Conservation (phyloP, 2,113 vertebrate species). For the Chloropsis hardwickii region DNA sequence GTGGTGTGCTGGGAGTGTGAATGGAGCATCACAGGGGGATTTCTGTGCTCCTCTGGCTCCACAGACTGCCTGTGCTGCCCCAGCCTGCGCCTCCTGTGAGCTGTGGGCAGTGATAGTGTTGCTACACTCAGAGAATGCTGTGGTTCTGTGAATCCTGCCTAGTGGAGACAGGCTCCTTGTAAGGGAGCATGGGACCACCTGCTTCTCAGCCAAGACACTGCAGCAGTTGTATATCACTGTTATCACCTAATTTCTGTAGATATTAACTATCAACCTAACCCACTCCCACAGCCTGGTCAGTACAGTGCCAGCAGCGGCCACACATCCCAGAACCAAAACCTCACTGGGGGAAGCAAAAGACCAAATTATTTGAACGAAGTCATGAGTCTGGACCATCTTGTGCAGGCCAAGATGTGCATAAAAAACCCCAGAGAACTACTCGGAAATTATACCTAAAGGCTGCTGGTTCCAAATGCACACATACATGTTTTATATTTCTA, state of each 20-base stretch:
- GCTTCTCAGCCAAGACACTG: not conserved
- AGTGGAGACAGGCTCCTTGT: rapidly evolving
- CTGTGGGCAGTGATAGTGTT: rapidly evolving
- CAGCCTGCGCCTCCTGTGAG: not conserved
- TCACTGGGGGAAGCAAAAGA: not conserved
- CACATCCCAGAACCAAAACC: not conserved
- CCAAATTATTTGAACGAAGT: not conserved
- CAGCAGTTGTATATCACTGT: not conserved
- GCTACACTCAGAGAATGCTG: not conserved
- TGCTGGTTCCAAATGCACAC: not conserved
- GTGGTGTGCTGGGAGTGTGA: rapidly evolving
- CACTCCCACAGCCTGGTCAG: not conserved
- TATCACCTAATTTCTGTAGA: not conserved
- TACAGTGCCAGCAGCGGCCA: not conserved
- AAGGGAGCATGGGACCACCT: rapidly evolving
- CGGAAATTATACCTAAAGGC: not conserved
- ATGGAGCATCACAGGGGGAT: rapidly evolving
- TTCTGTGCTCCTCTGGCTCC: not conserved
- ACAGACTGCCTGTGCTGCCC: not conserved
- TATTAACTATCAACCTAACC: not conserved
- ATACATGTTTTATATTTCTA: not conserved
- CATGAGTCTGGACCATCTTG: not conserved
- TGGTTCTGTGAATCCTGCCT: not conserved
- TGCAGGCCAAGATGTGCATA: not conserved
- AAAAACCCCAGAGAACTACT: rapidly evolving